Conservation (phyloP, 2,797 vertebrate genomes). For the Alectoris magna region DNA sequence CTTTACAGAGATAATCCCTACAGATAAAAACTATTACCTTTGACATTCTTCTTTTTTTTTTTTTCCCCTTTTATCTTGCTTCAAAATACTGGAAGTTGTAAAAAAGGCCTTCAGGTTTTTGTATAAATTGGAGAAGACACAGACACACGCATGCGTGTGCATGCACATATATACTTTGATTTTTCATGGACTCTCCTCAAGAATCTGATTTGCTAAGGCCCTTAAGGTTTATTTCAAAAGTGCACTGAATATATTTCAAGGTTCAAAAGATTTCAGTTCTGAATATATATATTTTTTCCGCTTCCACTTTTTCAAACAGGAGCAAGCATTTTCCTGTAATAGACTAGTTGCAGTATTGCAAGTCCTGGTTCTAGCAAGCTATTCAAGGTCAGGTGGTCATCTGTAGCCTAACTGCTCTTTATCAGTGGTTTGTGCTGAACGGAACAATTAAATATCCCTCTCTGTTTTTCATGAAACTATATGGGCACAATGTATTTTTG, state of each 20-base stretch:
- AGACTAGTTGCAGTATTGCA: not conserved
- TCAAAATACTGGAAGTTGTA: slow-evolving; percentile 37
- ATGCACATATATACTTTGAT: not conserved
- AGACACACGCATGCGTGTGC: rapidly evolving
- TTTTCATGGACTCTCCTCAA: not conserved
- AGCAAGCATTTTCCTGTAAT: not conserved
- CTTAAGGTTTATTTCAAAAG: slow-evolving; percentile 38
- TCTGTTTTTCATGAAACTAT: not conserved
- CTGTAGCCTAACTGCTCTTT: not conserved
- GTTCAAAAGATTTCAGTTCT: slow-evolving; percentile 15
- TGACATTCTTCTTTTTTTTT: not conserved
- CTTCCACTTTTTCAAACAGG: not conserved
- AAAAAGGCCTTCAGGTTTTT: slow-evolving; percentile 13
- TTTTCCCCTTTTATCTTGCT: slow-evolving; percentile 27
- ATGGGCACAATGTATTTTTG: not conserved
- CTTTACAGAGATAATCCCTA: slow-evolving; percentile 1
- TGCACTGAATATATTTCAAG: not conserved
- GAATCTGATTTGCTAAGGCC: slow-evolving; percentile 11
- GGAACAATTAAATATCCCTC: not conserved
- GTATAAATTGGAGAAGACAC: not conserved
- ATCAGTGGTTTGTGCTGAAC: not conserved
- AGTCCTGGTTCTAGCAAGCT: not conserved
- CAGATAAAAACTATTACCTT: not conserved
- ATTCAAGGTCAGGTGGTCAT: not conserved
- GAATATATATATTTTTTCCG: slow-evolving; percentile 14